Evolutionary conservation across 2,113 vertebrate species (phyloP).

Genomic region (Nipponia nippon): DNA sequence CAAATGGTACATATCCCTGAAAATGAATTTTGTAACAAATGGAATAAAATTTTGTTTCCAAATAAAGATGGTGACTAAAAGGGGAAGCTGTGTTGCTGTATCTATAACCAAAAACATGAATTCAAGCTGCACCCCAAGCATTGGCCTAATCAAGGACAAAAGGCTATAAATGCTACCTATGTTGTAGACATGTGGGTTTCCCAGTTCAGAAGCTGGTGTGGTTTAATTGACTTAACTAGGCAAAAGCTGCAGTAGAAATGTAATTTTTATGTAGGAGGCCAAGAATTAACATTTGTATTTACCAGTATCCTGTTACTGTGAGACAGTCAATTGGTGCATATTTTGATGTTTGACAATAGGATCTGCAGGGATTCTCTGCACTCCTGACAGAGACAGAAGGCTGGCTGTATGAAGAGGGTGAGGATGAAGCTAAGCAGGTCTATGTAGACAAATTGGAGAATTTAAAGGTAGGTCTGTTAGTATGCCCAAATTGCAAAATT

Average conservation of each 20-base stretch:
- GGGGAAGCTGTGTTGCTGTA: neutral
- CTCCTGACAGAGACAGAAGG: conserved; percentile 77
- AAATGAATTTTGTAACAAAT: neutral
- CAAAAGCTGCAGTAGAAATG: neutral
- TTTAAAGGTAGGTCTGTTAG: conserved; percentile 69
- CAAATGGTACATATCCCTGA: neutral
- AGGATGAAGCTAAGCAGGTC: conserved; percentile 79
- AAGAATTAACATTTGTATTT: neutral
- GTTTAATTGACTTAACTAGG: neutral
- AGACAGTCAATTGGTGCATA: neutral
- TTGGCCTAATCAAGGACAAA: neutral
- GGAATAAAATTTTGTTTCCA: neutral
- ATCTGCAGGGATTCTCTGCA: conserved; percentile 69
- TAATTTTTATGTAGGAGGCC: neutral
- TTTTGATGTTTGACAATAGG: conserved; percentile 36
- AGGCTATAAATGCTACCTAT: accelerated
- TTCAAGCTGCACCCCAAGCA: neutral
- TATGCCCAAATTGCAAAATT: neutral
- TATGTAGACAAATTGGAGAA: conserved; percentile 79
- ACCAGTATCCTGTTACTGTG: neutral
- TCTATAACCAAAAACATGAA: neutral
- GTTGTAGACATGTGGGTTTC: neutral
- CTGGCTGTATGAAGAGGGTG: conserved; percentile 82
- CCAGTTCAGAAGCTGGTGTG: neutral
- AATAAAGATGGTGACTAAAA: neutral